Evolutionary conservation across 2,113 vertebrate species (phyloP), one percentile per base, ranked within the genome.

Genomic region (Myiozetetes cayanensis): DNA sequence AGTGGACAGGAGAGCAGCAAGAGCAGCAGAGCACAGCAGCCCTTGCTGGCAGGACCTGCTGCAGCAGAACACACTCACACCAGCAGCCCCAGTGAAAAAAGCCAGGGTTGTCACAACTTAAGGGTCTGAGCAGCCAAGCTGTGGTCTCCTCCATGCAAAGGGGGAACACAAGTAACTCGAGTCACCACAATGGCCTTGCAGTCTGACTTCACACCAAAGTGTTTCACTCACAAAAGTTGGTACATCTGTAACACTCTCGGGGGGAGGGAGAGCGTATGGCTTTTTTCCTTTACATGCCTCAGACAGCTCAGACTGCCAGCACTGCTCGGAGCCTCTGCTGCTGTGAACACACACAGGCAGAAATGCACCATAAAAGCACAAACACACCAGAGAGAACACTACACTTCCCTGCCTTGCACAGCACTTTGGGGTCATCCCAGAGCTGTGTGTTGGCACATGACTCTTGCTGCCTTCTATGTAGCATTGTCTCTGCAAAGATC

Each of bases 361-460:
- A 72, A 83, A 53, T 1, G 12, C 28, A 20, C 19, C 47, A 44
- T 10, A 16, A 65, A 58, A 47, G 15, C 41, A 53, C 0, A 0
- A 52, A 59, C 14, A 14, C 9, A 12, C 1, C 0, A 1, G 0
- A 30, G 25, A 80, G 33, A 22, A 37, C 14, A 1, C 35, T 37
- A 8, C 23, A 43, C 25, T n/a, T 47, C 43, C 18, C 35, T 20
- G 33, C 47, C 47, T 37, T 30, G 37, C 12, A 5, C 8, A 6
- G 31, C 3, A 2, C 37, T 23, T n/a, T 63, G 7, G 1, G 1
- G n/a, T 55, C 67, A 94, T 58, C 58, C 43, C 58, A 30, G 24
- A 63, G 15, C 18, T 22, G 10, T 12, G 6, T 14, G 5, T 1
- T 41, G 33, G 28, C 43, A 83, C 52, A 76, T 67, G 25, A 50